Evolutionary conservation across 2,113 vertebrate genomes (phyloP).

Genomic region (Tympanuchus pallidicinctus): DNA sequence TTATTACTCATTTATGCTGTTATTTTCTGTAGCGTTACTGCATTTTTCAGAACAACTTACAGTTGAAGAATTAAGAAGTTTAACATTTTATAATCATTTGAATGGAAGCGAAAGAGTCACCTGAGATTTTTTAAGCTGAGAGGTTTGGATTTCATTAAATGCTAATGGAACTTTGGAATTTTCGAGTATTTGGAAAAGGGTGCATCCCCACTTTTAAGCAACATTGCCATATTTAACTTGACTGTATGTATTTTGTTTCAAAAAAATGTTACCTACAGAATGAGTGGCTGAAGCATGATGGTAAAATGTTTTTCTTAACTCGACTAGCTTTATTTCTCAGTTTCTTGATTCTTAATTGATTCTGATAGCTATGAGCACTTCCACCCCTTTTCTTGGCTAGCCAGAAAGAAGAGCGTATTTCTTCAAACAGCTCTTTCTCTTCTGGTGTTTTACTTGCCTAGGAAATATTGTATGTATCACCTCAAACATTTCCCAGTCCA

Average conservation of each 20-base stretch:
- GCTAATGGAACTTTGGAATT: background rate
- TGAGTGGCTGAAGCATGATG: background rate
- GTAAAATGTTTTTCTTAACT: background rate
- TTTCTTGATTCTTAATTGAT: background rate
- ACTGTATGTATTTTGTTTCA: background rate
- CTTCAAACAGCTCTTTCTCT: background rate
- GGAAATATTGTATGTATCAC: background rate
- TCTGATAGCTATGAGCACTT: background rate
- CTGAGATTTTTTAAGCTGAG: background rate
- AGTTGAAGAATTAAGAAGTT: background rate
- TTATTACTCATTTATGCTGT: background rate
- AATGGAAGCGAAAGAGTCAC: conserved; percentile 3
- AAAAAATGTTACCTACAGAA: background rate
- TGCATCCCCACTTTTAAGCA: background rate
- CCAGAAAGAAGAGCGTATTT: background rate
- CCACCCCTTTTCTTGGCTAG: background rate
- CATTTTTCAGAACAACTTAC: background rate
- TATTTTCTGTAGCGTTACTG: background rate
- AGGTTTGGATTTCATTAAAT: background rate
- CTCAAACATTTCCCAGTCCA: background rate
- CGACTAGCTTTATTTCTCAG: background rate
- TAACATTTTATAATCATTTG: background rate
- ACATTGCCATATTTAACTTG: background rate
- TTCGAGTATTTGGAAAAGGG: background rate
- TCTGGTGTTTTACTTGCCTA: background rate